Evolutionary conservation across 1,140 invertebrate genomes (phyloP).

Genomic region (Bombus sibiricus): DNA sequence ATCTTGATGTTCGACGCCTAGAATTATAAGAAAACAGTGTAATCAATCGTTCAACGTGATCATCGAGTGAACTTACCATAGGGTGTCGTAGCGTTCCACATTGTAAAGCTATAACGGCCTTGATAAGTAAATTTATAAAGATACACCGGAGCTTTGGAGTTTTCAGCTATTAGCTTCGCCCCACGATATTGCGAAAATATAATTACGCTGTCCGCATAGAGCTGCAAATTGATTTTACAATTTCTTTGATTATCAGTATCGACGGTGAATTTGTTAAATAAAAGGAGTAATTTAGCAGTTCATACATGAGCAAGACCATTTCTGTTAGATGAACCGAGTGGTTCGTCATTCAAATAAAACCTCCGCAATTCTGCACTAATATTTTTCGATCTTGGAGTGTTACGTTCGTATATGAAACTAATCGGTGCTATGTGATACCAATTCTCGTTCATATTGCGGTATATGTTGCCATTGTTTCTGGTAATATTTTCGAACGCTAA

Average conservation of each 20-base stretch:
- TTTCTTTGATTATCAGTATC: neutral
- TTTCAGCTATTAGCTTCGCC: conserved; percentile 80
- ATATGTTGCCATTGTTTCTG: conserved; percentile 74
- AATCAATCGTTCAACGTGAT: neutral
- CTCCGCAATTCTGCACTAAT: conserved; percentile 81
- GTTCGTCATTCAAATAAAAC: conserved; percentile 79
- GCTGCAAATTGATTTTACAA: conserved; percentile 55
- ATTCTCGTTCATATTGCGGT: conserved; percentile 80
- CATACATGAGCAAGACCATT: conserved; percentile 74
- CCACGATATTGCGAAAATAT: conserved; percentile 82
- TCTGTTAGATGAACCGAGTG: conserved; percentile 71
- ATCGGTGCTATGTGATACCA: conserved; percentile 84
- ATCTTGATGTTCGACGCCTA: conserved; percentile 85
- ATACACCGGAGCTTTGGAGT: conserved; percentile 80
- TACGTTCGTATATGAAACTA: conserved; percentile 83
- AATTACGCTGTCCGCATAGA: conserved; percentile 83
- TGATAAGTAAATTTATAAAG: conserved; percentile 84
- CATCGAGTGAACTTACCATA: conserved; percentile 71
- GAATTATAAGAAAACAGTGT: conserved; percentile 11
- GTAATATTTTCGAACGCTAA: conserved; percentile 76
- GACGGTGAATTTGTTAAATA: no score
- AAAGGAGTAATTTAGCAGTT: neutral
- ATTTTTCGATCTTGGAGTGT: conserved; percentile 77
- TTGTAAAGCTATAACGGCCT: conserved; percentile 83
- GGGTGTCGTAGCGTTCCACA: conserved; percentile 80